Base-by-base conservation (phyloP, 1,140 invertebrate species). In the Brachystomella parvula region DNA sequence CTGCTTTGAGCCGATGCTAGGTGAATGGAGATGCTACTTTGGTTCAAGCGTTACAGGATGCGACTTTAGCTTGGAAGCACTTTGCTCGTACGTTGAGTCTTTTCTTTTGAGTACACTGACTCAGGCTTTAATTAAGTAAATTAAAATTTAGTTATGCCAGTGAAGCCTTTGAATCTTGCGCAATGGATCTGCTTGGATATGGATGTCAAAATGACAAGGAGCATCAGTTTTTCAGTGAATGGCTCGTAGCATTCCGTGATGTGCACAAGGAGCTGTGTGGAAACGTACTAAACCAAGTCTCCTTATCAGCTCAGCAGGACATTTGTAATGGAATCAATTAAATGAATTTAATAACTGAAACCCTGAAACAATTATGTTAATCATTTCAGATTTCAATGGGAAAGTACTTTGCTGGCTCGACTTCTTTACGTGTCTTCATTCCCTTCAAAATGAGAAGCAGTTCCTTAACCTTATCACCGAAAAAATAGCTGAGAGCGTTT, bases 361-460 rank as follows among this genome's bases (percentile, higher is more conserved):
- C 39, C n/a, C 9, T 12, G 39, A 44, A 44, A n/a, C 9, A 44
- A 12, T n/a, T 12, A 44, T n/a, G 39, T 44, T 12, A 44, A n/a
- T 44, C 39, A 44, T 31, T 59, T 26, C 30, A 59, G 57, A 59
- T 32, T 59, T 59, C 12, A 59, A 6, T 6, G 30, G 29, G 6
- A 59, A 59, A 59, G 57, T 59, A 6, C 49, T 29, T 12, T 59
- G 57, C 57, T 59, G 57, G 57, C 6, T 59, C 3, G 57, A 59
- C 3, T 59, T 59, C 30, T 30, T 59, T 24, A 30, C 26, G 3
- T 30, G 57, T 29, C 57, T 59, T 24, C 57, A 32, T 15, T 30
- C 26, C 57, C 30, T 32, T 31, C 26, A 59, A 17, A 29, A 30
- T 59, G 6, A 6, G 12, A 32, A 32, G 30, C 15, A 59, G 2